A percentile compares a stretch with the other conserved stretches of the same genome.
These are phyloP conservation scores for Nemurella pictetii DNA, from an alignment of 2,888 invertebrate genomes.

Conservation along the genomic window DNA sequence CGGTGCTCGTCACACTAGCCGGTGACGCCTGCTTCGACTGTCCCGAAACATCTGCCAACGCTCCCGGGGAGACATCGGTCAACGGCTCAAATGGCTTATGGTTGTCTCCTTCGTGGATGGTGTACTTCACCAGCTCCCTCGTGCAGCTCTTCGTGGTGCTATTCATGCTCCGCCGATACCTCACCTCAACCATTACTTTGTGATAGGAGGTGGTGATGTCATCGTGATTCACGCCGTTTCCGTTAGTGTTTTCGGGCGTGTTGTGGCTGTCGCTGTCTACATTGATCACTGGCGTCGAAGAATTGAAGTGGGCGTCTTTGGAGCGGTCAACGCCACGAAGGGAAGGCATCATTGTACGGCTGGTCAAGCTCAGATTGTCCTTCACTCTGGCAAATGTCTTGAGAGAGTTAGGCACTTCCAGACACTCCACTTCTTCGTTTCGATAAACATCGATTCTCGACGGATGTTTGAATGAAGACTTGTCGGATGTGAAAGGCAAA, in stretches of 20 bases:
- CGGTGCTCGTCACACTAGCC: neutral
- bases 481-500: no score
- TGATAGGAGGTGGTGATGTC: neutral
- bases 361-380: neutral
- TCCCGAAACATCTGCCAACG: slow-evolving; percentile 10
- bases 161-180: neutral
- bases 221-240: no score
- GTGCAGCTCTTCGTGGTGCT: neutral
- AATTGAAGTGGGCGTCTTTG: neutral
- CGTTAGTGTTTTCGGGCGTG: neutral
- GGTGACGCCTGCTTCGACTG: slow-evolving; percentile 12
- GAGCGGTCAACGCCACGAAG: neutral
- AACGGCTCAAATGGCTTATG: neutral
- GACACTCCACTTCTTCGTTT: neutral
- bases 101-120: neutral
- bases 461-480: neutral
- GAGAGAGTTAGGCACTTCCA: neutral
- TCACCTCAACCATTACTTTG: neutral
- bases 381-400: neutral
- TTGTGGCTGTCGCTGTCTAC: neutral
- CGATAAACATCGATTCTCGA: no score
- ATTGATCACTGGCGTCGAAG: neutral
- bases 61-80: slow-evolving; percentile 8
- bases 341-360: neutral
- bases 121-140: neutral